These are phyloP conservation scores for Epistrophella euchroma DNA, from an alignment of 2,888 invertebrate species.

Conservation along the genomic window DNA sequence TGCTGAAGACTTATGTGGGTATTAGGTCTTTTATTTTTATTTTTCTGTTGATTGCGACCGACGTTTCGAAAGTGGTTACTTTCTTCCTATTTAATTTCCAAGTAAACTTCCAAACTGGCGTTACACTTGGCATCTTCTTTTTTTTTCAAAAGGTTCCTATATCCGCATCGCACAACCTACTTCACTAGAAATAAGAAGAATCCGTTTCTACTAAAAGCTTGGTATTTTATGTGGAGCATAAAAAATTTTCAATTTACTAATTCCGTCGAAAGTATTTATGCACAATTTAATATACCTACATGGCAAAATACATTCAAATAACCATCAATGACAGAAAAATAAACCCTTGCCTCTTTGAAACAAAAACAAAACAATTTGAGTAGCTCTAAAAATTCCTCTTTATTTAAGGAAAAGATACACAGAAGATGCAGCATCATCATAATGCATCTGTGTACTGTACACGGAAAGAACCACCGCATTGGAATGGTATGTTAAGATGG, in stretches of 20 bases:
- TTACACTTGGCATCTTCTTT: not conserved
- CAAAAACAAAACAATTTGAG: not conserved
- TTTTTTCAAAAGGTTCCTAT: not conserved
- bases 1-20: too few species aligned
- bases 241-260: slow-evolving; percentile 65
- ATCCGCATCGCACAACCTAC: not conserved
- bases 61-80: too few species aligned
- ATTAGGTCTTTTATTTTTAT: too few species aligned
- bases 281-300: not conserved
- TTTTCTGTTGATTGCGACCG: too few species aligned
- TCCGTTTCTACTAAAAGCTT: slow-evolving; percentile 36
- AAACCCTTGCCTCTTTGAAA: not conserved
- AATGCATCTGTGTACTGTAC: not conserved
- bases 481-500: slow-evolving; percentile 26
- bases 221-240: slow-evolving; percentile 32
- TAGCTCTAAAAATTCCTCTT: not conserved
- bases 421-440: not conserved
- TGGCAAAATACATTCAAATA: not conserved
- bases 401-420: not conserved
- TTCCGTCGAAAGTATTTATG: slow-evolving; percentile 38
- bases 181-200: slow-evolving; percentile 3
- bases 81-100: too few species aligned
- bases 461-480: not conserved
- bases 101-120: too few species aligned
- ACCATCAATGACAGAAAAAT: slow-evolving; percentile 22